Evolutionary conservation across 1,140 invertebrate species (phyloP), one percentile per base, ranked within the genome.

Genomic region (Drosophila sulfurigaster): DNA sequence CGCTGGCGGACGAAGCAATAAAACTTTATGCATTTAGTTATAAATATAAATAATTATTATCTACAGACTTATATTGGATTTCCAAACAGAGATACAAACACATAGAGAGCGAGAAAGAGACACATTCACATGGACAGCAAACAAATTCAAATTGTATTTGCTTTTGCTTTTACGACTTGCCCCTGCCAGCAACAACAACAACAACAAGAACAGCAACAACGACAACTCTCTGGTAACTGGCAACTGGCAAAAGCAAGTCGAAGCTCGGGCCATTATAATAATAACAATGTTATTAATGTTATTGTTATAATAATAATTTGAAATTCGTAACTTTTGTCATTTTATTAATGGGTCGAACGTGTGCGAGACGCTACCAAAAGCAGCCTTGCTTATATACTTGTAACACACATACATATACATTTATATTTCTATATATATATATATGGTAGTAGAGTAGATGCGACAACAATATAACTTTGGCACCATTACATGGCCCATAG

Each of bases 311-410:
- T 86, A 86, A 88, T 86, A 88, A 82, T 88, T 86, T 78, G 83
- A 86, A 86, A 86, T 86, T 86, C 83, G 83, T 88, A 86, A 86
- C 82, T 86, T 86, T 88, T 87, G 82, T 81, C 82, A 82, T 91
- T 91, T 91, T 91, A 91, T 91, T 91, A 91, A 91, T 91, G 88
- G 87, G 87, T 91, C 87, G 78, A 91, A 91, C 87, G 87, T 91
- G 88, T 81, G 69, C 64, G 69, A 57, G 30, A 52, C 30, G 41
- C 32, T 62, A 56, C 57, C 48, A 60, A 60, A 54, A 62, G 41
- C 35, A 49, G 20, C 20, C 20, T 25, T 59, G 52, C 62, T 35
- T 68, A 69, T 46, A 69, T 60, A 64, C 20, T 25, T 35, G 43
- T 32, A 65, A 41, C 10, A 32, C 16, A 41, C 32, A 32, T n/a